Base-by-base conservation (phyloP, 2,888 invertebrate genomes). In the Phortica magna region DNA sequence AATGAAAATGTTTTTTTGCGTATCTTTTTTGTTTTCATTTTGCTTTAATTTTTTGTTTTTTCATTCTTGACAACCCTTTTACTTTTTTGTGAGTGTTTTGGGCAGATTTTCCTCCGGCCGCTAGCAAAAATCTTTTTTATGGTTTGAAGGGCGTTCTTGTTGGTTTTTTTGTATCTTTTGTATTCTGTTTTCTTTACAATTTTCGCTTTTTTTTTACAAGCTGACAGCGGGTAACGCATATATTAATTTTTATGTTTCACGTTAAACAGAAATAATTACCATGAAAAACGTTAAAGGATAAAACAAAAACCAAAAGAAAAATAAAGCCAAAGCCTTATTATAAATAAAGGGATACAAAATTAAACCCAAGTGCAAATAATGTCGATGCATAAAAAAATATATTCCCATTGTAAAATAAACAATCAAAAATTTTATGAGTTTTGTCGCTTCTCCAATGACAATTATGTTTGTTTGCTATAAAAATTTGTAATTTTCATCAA, bases 181-280 rank as follows among this genome's bases (percentile, higher is more conserved):
- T 22, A 22, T 17, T 6, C 12, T 14, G 7, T 31, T 65, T 12
- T 65, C 39, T 17, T 14, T 65, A 12, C 7, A 17, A 59, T 17
- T 12, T 10, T 10, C 14, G 12, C n/a, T n/a, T 41, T 65, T 65
- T 41, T 65, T 41, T 53, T 31, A 55, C 22, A 42, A 55, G 53
- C 31, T 22, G 53, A 55, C 53, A 10, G 55, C 22, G 70, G 53
- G 70, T 55, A 55, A 10, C 53, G 70, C 70, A 22, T 71, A 55
- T 71, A 71, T 71, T 71, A 71, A 71, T 31, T 71, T 71, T 71
- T 71, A 71, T 71, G 70, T 71, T 71, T 14, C 55, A n/a, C 70
- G 22, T 65, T 65, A 65, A 65, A 65, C 19, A 61, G 22, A 65
- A 64, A 64, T 39, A 65, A 65, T 39, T 71, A 55, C 53, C 10